Conservation (phyloP, 2,113 vertebrate genomes). For the Sorex araneus region DNA sequence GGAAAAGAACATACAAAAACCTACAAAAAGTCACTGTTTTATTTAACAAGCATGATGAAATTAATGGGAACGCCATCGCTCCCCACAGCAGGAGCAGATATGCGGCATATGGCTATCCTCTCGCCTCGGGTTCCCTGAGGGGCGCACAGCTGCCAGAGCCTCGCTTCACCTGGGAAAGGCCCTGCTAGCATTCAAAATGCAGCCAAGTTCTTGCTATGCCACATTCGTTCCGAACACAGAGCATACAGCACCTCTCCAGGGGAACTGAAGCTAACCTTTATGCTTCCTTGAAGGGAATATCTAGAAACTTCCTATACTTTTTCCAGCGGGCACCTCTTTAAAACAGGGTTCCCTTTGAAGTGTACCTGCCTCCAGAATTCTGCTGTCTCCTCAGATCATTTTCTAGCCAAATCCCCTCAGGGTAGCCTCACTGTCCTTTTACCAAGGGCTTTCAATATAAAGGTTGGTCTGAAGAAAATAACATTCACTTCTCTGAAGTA, state of each 20-base stretch:
- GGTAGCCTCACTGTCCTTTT: neutral
- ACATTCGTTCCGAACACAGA: conserved; percentile 1
- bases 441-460: neutral
- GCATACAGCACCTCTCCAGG: neutral
- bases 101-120: conserved; percentile 63
- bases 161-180: conserved; percentile 24
- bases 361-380: neutral
- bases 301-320: neutral
- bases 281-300: neutral
- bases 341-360: neutral
- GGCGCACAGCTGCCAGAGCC: conserved; percentile 60
- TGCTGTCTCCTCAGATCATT: neutral
- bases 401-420: conserved; percentile 4
- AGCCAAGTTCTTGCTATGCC: conserved; percentile 44
- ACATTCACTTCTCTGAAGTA: conserved; percentile 4
- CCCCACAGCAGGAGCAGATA: conserved; percentile 5
- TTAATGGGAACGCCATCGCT: neutral
- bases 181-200: neutral
- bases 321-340: neutral
- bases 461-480: neutral
- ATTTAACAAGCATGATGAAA: conserved; percentile 44
- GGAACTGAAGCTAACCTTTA: neutral
- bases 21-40: conserved; percentile 14
- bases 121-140: conserved; percentile 66
- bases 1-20: neutral